Base-by-base conservation (phyloP, 2,797 vertebrate genomes). In the Bovichtus diacanthus region DNA sequence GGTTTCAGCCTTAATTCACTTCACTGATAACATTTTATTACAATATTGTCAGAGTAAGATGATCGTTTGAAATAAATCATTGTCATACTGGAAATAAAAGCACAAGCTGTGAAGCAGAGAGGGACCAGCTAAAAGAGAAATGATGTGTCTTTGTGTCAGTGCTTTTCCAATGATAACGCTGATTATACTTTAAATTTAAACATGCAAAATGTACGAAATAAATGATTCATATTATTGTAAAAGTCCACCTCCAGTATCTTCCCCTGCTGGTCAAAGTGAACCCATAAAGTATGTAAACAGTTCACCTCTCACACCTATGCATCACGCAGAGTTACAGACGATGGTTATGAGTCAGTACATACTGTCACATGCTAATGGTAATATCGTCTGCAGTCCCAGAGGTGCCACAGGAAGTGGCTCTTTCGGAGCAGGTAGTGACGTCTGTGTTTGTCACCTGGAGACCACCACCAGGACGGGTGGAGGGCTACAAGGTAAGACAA, bases 401-500 rank as follows among this genome's bases (percentile, higher is more conserved):
- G 39, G 87, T 88, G 62, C 96, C 97, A 4, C 93, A 92, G 77
- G 92, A 95, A 79, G 83, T 98, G 49, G 75, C 91, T 67, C 91
- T 96, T 77, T 92, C 95, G 54, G 94, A 95, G 49, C 92, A 95
- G 75, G 93, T 94, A 69, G 94, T 95, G 79, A 95, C 90, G 21
- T 89, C 91, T 18, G 83, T 94, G 70, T 96, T 95, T 90, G 84
- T 98, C 72, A 95, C 94, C 74, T 97, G 96, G 97, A 94, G 92
- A 76, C 74, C 82, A 27, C 94, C 95, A 65, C 77, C 63, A 51
- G 96, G 96, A 76, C 88, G 87, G 70, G 96, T 95, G 88, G 93
- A 96, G 63, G 88, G 86, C 46, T 97, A 96, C 93, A 95, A 95
- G 95, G 97, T 98, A 74, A 83, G 84, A 54, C 44, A 15, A 15